Base-by-base conservation (phyloP, 2,113 vertebrate genomes). In the Sceloporus tristichus region DNA sequence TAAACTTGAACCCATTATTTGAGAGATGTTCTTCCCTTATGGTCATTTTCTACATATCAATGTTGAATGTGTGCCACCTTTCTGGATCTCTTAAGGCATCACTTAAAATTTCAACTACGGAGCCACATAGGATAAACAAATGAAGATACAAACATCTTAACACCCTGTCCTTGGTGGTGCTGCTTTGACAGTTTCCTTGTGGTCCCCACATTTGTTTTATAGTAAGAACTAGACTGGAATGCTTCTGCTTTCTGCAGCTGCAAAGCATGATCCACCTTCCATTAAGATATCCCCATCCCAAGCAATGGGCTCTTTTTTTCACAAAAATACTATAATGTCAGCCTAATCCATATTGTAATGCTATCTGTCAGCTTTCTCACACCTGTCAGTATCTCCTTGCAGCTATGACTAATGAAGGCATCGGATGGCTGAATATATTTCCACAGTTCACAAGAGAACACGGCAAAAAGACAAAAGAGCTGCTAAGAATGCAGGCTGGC, bases 1-100 rank as follows among this genome's bases (percentile, higher is more conserved):
- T 85, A 21, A 91, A 89, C 85, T 90, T 84, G 90, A 89, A 48
- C 77, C 71, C 29, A 70, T 79, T 93, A 89, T 87, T 93, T 79
- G 34, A 79, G 10, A 78, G 14, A 78, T 34, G n/a, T 4, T 90
- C 65, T 87, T 71, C 84, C 16, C 84, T 93, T 53, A 75, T 74
- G 38, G 29, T 27, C 21, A 74, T 11, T 18, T 38, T n/a, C 21
- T 16, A 9, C 7, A n/a, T 42, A 76, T 48, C 40, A 85, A 38
- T 48, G 29, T 48, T 40, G 59, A n/a, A 40, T 42, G 34, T 10
- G 8, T 18, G 6, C 53, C 40, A n/a, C 10, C n/a, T 66, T 27
- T 85, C 23, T 65, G 38, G 21, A 27, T 9, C 25, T 65, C 27
- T 34, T 6, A 10, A 4, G 4, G 74, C 54, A 77, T 9, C 48